A percentile compares a stretch with the other conserved stretches of the same genome.
Evolutionary conservation across 2,113 vertebrate species (phyloP).

Genomic region (Cheilinus undulatus): DNA sequence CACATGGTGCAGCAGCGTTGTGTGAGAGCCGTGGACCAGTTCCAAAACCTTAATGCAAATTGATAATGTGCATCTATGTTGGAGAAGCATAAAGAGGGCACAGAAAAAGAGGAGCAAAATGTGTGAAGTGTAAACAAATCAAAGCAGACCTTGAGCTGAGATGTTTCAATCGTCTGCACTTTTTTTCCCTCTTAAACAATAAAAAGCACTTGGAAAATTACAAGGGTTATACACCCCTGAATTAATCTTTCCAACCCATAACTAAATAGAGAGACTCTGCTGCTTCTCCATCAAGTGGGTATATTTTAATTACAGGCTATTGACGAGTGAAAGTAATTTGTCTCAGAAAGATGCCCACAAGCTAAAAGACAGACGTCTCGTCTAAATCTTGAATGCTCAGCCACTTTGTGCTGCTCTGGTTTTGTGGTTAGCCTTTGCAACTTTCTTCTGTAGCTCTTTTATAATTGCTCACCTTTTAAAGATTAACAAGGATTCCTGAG

Average conservation of each 20-base stretch:
- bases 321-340: slow-evolving; percentile 81
- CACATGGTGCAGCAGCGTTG: neutral
- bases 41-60: slow-evolving; percentile 62
- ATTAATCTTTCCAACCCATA: slow-evolving; percentile 82
- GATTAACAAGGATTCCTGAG: slow-evolving; percentile 67
- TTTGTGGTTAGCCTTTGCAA: slow-evolving; percentile 68
- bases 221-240: slow-evolving; percentile 78
- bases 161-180: slow-evolving; percentile 62
- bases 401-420: slow-evolving; percentile 54
- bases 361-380: slow-evolving; percentile 78
- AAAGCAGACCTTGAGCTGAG: slow-evolving; percentile 68
- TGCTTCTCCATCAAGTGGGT: slow-evolving; percentile 77
- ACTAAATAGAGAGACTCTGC: slow-evolving; percentile 70
- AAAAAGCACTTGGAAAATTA: slow-evolving; percentile 77
- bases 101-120: neutral
- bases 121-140: slow-evolving; percentile 64
- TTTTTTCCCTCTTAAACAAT: slow-evolving; percentile 58
- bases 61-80: slow-evolving; percentile 41
- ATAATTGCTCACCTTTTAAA: slow-evolving; percentile 68
- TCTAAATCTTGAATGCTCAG: slow-evolving; percentile 74
- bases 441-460: slow-evolving; percentile 57
- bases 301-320: slow-evolving; percentile 85
- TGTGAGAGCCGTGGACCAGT: slow-evolving; percentile 27
- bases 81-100: slow-evolving; percentile 34
- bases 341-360: slow-evolving; percentile 80